phyloP scores from a whole-genome alignment of 2,888 invertebrate genomes.

The Ctenicera cuprea region DNA sequence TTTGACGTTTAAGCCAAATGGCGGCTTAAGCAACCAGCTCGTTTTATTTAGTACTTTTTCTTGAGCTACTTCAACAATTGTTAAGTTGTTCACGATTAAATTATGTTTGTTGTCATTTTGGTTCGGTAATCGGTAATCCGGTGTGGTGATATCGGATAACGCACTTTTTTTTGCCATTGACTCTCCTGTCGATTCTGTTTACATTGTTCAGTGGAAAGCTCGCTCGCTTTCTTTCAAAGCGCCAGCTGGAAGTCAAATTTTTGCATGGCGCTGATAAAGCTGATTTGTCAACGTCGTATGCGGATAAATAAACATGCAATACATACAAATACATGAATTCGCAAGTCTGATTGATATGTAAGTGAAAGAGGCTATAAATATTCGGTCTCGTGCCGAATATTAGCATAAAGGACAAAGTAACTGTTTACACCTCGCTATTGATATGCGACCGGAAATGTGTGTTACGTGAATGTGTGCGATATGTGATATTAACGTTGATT shows the following conservation, averaged over 20 bases:
- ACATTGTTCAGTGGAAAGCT: too few species aligned
- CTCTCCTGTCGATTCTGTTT: too few species aligned
- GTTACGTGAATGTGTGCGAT: constrained; percentile 32
- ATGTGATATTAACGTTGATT: constrained; percentile 25
- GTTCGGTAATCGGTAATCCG: too few species aligned
- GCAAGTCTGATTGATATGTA: constrained; percentile 44
- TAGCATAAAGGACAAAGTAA: constrained; percentile 55
- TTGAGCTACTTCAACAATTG: too few species aligned
- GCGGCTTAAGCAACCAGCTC: too few species aligned
- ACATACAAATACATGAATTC: constrained; percentile 29
- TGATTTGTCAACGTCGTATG: constrained; percentile 20
- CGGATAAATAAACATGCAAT: constrained; percentile 20
- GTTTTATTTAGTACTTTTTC: too few species aligned
- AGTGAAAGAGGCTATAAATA: constrained; percentile 42
- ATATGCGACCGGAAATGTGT: constrained; percentile 48
- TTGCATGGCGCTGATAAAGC: not conserved
- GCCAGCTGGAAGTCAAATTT: not conserved
- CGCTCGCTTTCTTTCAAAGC: not conserved
- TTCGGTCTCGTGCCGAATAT: constrained; percentile 55
- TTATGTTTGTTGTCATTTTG: too few species aligned
- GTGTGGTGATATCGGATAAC: too few species aligned
- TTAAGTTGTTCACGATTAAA: too few species aligned
- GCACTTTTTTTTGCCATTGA: too few species aligned
- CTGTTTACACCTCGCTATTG: constrained; percentile 47
- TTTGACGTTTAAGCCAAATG: too few species aligned